Evolutionary conservation across 2,888 invertebrate species (phyloP), one percentile per base, ranked within the genome.

Genomic region (Zaprionus obscuricornis): DNA sequence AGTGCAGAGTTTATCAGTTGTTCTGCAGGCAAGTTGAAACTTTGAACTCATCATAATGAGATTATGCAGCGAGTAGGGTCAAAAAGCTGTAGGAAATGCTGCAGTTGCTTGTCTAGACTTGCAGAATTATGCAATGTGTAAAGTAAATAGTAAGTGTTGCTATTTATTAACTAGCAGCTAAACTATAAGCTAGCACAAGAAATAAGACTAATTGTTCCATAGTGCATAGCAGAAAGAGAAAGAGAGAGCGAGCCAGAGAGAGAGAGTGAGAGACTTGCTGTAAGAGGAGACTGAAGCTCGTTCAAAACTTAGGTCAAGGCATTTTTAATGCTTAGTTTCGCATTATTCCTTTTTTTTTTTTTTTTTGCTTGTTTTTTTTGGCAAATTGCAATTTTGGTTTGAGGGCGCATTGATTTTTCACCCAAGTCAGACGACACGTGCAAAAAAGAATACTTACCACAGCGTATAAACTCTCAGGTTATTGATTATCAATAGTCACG

Each of bases 341-440:
- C n/a, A n/a, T 31, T 20, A 26, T 36, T 6, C 43, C 10, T 10
- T 14, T 34, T 45, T 39, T 51, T 46, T 18, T 14, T 16, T 13
- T 26, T 13, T 11, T 39, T 31, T 40, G n/a, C 10, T 2, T 7
- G 2, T 26, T 22, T 7, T 45, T 50, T 49, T 45, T 33, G 51
- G 36, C 39, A 34, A n/a, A 52, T n/a, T 54, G 62, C 55, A n/a
- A 52, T 40, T 45, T 63, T 17, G 31, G 27, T 34, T 54, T 29
- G 51, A 50, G 22, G 20, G 16, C 50, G 16, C 50, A 71, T 71
- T 71, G 71, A 71, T 74, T 71, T 71, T 71, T 64, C 59, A 16
- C 46, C 29, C 29, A 31, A 52, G n/a, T n/a, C n/a, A n/a, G n/a
- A n/a, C n/a, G n/a, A 49, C 68, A 69, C 68, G 60, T 69, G 69